Conservation (phyloP, 2,113 vertebrate genomes). For the Ammodytes dubius region DNA sequence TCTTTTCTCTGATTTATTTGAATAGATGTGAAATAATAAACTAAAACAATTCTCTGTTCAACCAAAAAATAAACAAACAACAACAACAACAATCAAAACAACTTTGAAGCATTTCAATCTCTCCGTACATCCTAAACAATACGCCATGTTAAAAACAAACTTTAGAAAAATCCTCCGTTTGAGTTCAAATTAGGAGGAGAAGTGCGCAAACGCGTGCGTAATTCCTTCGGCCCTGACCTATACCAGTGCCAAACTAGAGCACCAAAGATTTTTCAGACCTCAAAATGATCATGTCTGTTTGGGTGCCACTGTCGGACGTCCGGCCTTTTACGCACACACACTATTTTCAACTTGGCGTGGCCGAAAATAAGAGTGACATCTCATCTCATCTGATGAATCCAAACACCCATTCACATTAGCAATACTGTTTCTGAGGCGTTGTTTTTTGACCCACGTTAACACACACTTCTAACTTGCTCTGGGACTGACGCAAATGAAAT, state of each 20-base stretch:
- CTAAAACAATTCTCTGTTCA: slow-evolving; percentile 60
- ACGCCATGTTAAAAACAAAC: slow-evolving; percentile 54
- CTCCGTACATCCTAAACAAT: slow-evolving; percentile 38
- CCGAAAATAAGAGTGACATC: neutral
- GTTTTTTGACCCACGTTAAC: slow-evolving; percentile 35
- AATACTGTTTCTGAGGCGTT: slow-evolving; percentile 45
- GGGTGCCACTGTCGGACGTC: neutral
- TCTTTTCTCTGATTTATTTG: slow-evolving; percentile 72
- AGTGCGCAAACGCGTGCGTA: slow-evolving; percentile 9
- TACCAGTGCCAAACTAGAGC: slow-evolving; percentile 10
- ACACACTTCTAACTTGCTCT: slow-evolving; percentile 24
- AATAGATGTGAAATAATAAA: slow-evolving; percentile 75
- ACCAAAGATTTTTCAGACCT: slow-evolving; percentile 27
- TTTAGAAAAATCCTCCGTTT: slow-evolving; percentile 3
- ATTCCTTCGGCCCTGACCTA: neutral
- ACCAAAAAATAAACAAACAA: slow-evolving; percentile 22
- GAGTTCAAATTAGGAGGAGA: neutral
- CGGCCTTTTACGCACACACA: neutral
- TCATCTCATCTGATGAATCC: slow-evolving; percentile 34
- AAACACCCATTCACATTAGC: slow-evolving; percentile 15
- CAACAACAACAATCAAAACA: neutral
- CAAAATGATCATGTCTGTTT: neutral
- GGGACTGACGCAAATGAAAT: slow-evolving; percentile 11
- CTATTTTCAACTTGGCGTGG: neutral
- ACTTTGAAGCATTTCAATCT: slow-evolving; percentile 47